Conservation (phyloP, 92 coral and sea anemone genomes). For the Isaurus tuberculatus region DNA sequence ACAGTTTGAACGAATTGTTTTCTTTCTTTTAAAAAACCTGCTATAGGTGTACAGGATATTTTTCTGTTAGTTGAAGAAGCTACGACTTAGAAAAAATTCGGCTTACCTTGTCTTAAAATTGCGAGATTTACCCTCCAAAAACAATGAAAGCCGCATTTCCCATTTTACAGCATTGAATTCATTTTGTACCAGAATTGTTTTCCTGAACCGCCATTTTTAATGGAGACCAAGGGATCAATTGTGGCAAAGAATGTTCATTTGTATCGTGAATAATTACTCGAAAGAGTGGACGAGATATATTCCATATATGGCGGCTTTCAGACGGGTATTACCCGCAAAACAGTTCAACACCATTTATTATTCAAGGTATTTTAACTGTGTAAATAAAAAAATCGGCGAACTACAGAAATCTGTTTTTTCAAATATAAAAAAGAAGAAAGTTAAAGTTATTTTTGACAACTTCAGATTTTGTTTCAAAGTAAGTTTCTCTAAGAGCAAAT, state of each 20-base stretch:
- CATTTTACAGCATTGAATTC: neutral
- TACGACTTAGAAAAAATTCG: neutral
- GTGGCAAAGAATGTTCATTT: conserved; percentile 32
- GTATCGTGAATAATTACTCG: conserved; percentile 30
- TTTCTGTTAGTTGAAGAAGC: neutral
- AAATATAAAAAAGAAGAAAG: neutral
- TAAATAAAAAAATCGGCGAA: neutral
- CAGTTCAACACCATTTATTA: conserved; percentile 32
- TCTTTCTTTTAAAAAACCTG: conserved; percentile 29
- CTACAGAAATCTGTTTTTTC: neutral
- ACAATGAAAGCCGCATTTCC: neutral
- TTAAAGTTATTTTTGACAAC: neutral
- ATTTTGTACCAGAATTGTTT: neutral
- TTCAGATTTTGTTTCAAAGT: neutral
- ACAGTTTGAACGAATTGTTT: neutral
- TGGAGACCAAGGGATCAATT: conserved; percentile 39
- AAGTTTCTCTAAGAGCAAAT: neutral
- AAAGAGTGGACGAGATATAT: conserved; percentile 14
- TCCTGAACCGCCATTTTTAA: conserved; percentile 34
- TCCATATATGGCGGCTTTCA: conserved; percentile 72
- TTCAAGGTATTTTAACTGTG: neutral
- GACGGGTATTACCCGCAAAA: conserved; percentile 78
- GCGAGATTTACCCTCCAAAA: conserved; percentile 27
- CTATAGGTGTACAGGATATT: neutral
- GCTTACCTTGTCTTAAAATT: conserved; percentile 29